Evolutionary conservation across 2,797 vertebrate genomes (phyloP), one percentile per base, ranked within the genome.

Genomic region (Sebastes itinus): DNA sequence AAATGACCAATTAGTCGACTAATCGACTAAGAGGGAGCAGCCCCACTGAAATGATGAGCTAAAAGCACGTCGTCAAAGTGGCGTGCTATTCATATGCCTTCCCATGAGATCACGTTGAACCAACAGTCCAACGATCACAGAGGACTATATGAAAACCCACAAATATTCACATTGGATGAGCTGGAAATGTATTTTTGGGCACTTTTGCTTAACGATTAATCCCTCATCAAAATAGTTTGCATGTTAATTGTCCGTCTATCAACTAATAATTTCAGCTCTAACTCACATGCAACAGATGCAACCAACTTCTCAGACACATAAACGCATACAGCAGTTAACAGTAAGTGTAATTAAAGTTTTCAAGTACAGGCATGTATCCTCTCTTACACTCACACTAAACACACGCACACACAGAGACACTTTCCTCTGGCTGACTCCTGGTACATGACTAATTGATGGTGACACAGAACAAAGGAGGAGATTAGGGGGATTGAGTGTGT

Each of bases 381-480:
- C 74, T 35, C 38, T 54, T 68, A 66, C 81, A 35, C 33, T 32
- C 30, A 72, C 52, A 73, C 63, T 42, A 49, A 30, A 75, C 80
- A 69, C 73, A 82, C 54, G 2, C 72, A 66, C 60, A 75, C 35
- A 42, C 9, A 63, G 69, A 60, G 25, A 82, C 74, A 81, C 83
- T 83, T 87, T 84, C 86, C 72, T 82, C 60, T 54, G 27, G 55
- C 62, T 94, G 95, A 93, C 91, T 94, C 93, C 70, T 89, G 93
- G 92, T 95, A 93, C 93, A 92, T 95, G 96, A 96, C 95, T 97
- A 97, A 97, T 91, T 96, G 95, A 95, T 92, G 94, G 95, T 96
- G 96, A 97, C 96, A 96, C 94, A 97, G 95, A 98, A 98, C 97
- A 98, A 98, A 97, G 96, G 97, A 94, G 96, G 93, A 94, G 96